Percentiles rank a stretch among this genome's conserved stretches.
phyloP scores from a whole-genome alignment of 2,797 vertebrate genomes.

The Pseudomugil tenellus region DNA sequence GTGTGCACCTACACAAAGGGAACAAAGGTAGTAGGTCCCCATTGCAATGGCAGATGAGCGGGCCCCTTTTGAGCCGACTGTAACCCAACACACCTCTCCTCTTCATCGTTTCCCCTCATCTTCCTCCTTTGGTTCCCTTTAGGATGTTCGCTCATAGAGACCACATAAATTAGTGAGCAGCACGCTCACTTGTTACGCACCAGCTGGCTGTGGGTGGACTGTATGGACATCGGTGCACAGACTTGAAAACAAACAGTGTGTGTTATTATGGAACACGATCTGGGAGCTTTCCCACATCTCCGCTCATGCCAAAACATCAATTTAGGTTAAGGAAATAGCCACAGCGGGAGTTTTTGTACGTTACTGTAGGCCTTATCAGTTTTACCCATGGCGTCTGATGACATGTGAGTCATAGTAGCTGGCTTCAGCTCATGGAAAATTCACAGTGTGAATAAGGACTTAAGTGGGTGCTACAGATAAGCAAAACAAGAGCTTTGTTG shows the following conservation, averaged over 20 bases:
- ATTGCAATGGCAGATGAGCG: constrained; percentile 59
- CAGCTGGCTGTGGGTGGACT: constrained; percentile 23
- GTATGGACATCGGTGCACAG: constrained; percentile 15
- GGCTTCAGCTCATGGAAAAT: constrained; percentile 65
- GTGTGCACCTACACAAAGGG: constrained; percentile 13
- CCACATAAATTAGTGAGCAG: constrained; percentile 78
- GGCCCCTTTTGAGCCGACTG: constrained; percentile 53
- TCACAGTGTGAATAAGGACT: constrained; percentile 54
- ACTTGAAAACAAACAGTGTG: constrained; percentile 52
- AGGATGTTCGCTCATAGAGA: constrained; percentile 70
- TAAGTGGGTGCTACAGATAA: constrained; percentile 45
- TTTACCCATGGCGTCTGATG: constrained; percentile 64
- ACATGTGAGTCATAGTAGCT: constrained; percentile 60
- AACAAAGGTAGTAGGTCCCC: constrained; percentile 57
- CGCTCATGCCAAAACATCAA: constrained; percentile 54
- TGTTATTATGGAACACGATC: constrained; percentile 53
- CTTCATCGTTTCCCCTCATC: constrained; percentile 44
- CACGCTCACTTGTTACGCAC: constrained; percentile 67
- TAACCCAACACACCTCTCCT: constrained; percentile 62
- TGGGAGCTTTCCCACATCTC: constrained; percentile 27
- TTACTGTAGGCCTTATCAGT: constrained; percentile 50
- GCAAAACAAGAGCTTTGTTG: constrained; percentile 57
- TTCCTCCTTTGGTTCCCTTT: constrained; percentile 60
- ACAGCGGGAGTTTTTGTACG: constrained; percentile 12
- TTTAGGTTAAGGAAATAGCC: constrained; percentile 51